Evolutionary conservation across 2,888 invertebrate species (phyloP).

Genomic region (Barypeithes pellucidus): DNA sequence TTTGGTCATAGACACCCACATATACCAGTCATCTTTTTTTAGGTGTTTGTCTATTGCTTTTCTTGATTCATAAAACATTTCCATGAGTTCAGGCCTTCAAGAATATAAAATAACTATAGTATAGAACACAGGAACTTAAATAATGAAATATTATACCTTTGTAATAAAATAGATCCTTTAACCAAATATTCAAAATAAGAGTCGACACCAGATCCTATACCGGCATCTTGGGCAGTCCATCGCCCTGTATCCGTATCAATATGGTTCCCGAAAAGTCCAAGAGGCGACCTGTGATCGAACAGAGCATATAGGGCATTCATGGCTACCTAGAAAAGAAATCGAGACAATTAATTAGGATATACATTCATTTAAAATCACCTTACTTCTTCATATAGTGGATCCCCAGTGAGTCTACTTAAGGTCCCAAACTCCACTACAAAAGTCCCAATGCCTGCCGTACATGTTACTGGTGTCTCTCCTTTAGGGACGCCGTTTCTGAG

Average conservation of each 20-base stretch:
- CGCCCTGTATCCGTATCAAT: slow-evolving; percentile 94
- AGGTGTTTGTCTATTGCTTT: slow-evolving; percentile 87
- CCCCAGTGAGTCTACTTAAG: slow-evolving; percentile 92
- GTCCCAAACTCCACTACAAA: slow-evolving; percentile 98
- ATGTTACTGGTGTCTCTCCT: slow-evolving; percentile 96
- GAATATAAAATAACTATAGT: slow-evolving; percentile 3
- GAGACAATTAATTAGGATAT: too few relatives aligned
- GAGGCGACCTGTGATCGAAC: slow-evolving; percentile 88
- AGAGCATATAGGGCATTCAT: slow-evolving; percentile 92
- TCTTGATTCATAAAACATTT: slow-evolving; percentile 89
- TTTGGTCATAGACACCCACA: slow-evolving; percentile 99
- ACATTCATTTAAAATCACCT: slow-evolving; percentile 39
- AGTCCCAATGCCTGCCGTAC: slow-evolving; percentile 98
- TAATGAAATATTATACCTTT: slow-evolving; percentile 65
- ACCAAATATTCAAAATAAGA: slow-evolving; percentile 99
- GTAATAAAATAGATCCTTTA: slow-evolving; percentile 78
- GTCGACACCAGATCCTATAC: slow-evolving; percentile 96
- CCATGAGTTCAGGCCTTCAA: slow-evolving; percentile 85
- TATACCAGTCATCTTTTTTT: slow-evolving; percentile 97
- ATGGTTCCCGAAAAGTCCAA: slow-evolving; percentile 96
- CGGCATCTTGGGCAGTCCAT: slow-evolving; percentile 99
- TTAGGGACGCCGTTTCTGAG: slow-evolving; percentile 92
- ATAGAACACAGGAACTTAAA: not conserved
- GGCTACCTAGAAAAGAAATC: slow-evolving; percentile 77
- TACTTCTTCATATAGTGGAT: slow-evolving; percentile 94